phyloP scores from a whole-genome alignment of 2,113 vertebrate species.

The Aegotheles bennettii region DNA sequence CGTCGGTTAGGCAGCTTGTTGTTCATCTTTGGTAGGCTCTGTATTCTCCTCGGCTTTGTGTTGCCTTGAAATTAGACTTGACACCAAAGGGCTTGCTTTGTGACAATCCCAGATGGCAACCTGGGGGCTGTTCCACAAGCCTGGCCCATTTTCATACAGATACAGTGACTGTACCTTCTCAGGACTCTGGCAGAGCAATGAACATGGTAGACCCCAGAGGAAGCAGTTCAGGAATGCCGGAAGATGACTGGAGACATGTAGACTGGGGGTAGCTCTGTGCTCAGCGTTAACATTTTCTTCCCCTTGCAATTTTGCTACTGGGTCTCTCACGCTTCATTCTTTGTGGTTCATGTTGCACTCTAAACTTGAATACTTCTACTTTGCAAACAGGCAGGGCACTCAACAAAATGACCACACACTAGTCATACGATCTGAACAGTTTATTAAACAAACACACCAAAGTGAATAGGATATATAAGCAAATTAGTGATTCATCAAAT shows the following conservation, averaged over 20 bases:
- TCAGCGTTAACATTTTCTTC: background rate
- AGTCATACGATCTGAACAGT: too few relatives aligned
- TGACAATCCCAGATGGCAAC: rapidly evolving
- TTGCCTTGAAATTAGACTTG: too few relatives aligned
- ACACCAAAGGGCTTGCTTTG: background rate
- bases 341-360: rapidly evolving
- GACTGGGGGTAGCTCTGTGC: background rate
- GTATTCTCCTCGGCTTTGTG: background rate
- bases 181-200: background rate
- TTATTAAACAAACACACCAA: too few relatives aligned
- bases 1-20: background rate
- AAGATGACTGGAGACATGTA: background rate
- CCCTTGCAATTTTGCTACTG: background rate
- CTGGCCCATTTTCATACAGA: background rate
- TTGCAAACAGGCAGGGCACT: too few relatives aligned
- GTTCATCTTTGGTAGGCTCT: background rate
- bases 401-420: too few relatives aligned
- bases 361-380: background rate
- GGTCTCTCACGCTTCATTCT: background rate
- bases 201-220: background rate
- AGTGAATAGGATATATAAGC: too few relatives aligned
- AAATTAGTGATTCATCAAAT: too few relatives aligned
- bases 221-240: background rate
- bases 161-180: background rate
- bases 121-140: background rate